These are phyloP conservation scores for Cygnus olor DNA, from an alignment of 2,797 vertebrate genomes.

Conservation along the genomic window DNA sequence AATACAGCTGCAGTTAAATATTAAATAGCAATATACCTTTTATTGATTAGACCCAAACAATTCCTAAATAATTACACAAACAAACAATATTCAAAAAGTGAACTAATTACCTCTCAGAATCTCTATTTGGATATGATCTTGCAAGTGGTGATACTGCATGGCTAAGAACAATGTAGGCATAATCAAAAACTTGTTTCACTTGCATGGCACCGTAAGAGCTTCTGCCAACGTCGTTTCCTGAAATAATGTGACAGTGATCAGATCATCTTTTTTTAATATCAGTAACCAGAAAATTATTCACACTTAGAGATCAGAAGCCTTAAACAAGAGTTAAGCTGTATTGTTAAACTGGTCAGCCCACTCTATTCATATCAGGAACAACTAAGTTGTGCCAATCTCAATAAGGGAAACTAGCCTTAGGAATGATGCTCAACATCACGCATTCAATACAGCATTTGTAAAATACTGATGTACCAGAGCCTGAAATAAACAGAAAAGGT, in stretches of 20 bases:
- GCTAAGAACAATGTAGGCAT: constrained; percentile 95
- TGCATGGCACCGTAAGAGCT: constrained; percentile 98
- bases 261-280: constrained; percentile 11
- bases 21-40: not conserved
- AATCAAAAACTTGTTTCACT: constrained; percentile 97
- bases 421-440: not conserved
- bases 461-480: not conserved
- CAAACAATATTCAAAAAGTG: constrained; percentile 50
- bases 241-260: constrained; percentile 50
- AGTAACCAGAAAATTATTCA: constrained; percentile 31
- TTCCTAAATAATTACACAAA: constrained; percentile 35
- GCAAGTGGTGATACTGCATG: constrained; percentile 94
- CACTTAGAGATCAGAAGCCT: not conserved
- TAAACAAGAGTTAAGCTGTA: not conserved
- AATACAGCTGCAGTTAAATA: not conserved
- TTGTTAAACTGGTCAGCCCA: not conserved
- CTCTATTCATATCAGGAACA: not conserved
- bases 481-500: constrained; percentile 1
- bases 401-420: not conserved
- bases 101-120: constrained; percentile 89
- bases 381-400: not conserved
- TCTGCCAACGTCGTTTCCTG: constrained; percentile 96
- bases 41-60: not conserved
- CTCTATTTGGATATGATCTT: constrained; percentile 94
- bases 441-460: not conserved